A percentile compares a stretch with the other conserved stretches of the same genome.
phyloP scores from a whole-genome alignment of 2,113 vertebrate species.

The Macaca nemestrina region DNA sequence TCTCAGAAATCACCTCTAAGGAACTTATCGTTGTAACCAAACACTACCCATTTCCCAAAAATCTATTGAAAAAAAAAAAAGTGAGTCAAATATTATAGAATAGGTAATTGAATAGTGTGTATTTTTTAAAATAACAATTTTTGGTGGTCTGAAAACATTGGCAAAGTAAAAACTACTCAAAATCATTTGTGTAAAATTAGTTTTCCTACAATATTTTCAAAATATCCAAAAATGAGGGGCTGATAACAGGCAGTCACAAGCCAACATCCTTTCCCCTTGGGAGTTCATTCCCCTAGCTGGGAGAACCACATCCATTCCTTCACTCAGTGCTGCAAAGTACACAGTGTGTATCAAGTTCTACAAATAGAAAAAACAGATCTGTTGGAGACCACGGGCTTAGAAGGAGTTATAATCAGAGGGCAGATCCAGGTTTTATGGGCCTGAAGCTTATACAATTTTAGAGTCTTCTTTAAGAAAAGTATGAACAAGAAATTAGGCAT shows the following conservation, averaged over 20 bases:
- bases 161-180: neutral
- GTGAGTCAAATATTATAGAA: neutral
- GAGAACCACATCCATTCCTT: neutral
- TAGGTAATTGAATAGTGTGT: neutral
- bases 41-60: too few species aligned
- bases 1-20: too few species aligned
- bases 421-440: neutral
- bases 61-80: neutral
- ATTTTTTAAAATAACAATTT: neutral
- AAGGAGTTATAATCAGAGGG: neutral
- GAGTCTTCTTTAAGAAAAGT: neutral
- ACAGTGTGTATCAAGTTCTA: neutral
- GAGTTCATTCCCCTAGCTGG: fast-evolving
- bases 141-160: neutral
- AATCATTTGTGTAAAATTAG: neutral
- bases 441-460: neutral
- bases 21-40: too few species aligned
- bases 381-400: neutral
- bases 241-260: neutral
- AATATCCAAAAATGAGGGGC: neutral
- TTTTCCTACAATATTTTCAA: neutral
- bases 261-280: neutral
- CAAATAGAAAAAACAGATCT: neutral
- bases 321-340: neutral
- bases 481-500: neutral